Base-by-base conservation (phyloP, 2,113 vertebrate genomes). In the Falco punctatus region DNA sequence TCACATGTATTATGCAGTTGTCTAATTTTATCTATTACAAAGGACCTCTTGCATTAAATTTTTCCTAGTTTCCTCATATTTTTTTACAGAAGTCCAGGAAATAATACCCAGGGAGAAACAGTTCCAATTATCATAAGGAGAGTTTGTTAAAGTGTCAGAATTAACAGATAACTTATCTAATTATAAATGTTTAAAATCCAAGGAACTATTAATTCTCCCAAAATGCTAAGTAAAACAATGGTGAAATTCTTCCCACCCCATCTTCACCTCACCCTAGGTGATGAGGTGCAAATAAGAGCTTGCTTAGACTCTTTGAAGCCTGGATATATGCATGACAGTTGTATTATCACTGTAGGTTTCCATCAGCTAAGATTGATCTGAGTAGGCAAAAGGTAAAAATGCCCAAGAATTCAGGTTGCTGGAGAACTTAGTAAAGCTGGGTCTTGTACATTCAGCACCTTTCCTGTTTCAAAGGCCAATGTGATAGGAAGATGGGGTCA, bases 11-110 rank as follows among this genome's bases (percentile, higher is more conserved):
- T 86, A 81, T 86, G 81, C 44, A 94, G 73, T 87, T 87, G 65
- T 84, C 73, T 79, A 84, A 91, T 95, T 94, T 71, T 61, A 86
- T 74, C 75, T 87, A 91, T 94, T 89, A 65, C 17, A 19, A 30
- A 54, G 61, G 44, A 87, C n/a, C 20, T 49, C 66, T 72, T 72
- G 11, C 58, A 69, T 61, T 94, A 85, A 69, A 91, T 91, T 48
- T 86, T 79, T 57, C 92, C 54, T 75, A 35, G 30, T 72, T 95
- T 65, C 61, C 54, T 91, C 91, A 72, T 57, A 92, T 92, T 69
- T 81, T 93, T 77, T 93, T 75, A 84, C 16, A 71, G 23, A 85
- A 81, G 11, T 59, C 27, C 14, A 61, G 22, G n/a, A 42, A 77
- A 77, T 65, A 93, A 77, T 44, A 92, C 1, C 20, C 49, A 2